Percentiles rank a stretch among this genome's conserved stretches.
Evolutionary conservation across 2,797 vertebrate genomes (phyloP).

Genomic region (Mallotus villosus): DNA sequence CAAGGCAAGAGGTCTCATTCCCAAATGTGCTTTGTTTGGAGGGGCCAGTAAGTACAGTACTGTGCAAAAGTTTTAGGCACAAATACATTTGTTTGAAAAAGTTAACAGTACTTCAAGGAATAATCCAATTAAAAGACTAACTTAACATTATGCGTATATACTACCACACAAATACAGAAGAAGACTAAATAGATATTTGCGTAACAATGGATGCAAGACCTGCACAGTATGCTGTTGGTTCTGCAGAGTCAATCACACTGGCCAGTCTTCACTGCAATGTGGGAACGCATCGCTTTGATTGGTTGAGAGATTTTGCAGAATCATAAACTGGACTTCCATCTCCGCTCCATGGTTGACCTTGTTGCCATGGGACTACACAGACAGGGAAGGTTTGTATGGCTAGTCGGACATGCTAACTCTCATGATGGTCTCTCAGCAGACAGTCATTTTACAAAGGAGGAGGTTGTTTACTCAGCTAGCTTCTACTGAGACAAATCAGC

Average conservation of each 20-base stretch:
- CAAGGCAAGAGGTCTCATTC: background rate
- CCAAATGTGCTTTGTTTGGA: background rate
- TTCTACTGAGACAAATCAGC: constrained; percentile 41
- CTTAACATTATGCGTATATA: too few relatives aligned
- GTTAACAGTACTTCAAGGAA: too few relatives aligned
- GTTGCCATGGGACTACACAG: background rate
- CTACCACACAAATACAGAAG: too few relatives aligned
- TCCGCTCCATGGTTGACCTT: background rate
- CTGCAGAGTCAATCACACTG: background rate
- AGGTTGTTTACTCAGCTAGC: constrained; percentile 67
- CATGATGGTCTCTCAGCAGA: constrained; percentile 45
- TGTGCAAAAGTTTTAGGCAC: background rate
- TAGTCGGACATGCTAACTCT: too few relatives aligned
- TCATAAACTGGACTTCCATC: background rate
- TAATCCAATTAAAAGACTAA: too few relatives aligned
- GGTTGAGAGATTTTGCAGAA: background rate
- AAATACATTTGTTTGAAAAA: too few relatives aligned
- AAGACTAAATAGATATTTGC: too few relatives aligned
- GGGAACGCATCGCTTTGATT: background rate
- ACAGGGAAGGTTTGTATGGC: too few relatives aligned
- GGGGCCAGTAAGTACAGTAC: background rate
- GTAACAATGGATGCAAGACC: too few relatives aligned
- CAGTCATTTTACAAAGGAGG: constrained; percentile 61
- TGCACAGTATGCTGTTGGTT: too few relatives aligned
- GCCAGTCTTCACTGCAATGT: background rate